A percentile compares a stretch with the other conserved stretches of the same genome.
Conservation (phyloP, 2,888 invertebrate genomes). For the Graphium colonna region DNA sequence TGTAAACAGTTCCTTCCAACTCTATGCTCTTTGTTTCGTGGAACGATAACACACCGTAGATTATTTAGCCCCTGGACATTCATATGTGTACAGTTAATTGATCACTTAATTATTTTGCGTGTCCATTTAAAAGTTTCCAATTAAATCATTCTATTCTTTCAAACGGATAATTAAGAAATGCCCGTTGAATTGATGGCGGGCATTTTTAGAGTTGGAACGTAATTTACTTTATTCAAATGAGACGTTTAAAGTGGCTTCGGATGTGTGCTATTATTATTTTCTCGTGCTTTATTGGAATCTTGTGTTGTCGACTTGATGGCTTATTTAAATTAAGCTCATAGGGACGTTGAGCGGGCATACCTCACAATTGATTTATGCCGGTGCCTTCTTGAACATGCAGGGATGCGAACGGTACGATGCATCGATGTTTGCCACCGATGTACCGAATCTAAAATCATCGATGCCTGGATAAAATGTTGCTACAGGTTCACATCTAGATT, state of each 20-base stretch:
- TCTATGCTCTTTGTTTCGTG: background rate
- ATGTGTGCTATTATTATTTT: slow-evolving; percentile 76
- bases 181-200: slow-evolving; percentile 68
- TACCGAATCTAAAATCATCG: too few species aligned
- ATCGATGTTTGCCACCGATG: too few species aligned
- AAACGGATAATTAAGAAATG: slow-evolving; percentile 75
- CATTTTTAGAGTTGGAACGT: slow-evolving; percentile 60
- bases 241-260: slow-evolving; percentile 65
- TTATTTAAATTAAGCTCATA: slow-evolving; percentile 68
- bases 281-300: slow-evolving; percentile 71
- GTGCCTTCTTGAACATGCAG: slow-evolving; percentile 50
- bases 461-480: too few species aligned
- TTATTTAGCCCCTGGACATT: slow-evolving; percentile 30
- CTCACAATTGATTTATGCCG: slow-evolving; percentile 64
- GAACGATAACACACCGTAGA: slow-evolving; percentile 3
- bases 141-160: slow-evolving; percentile 69
- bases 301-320: slow-evolving; percentile 63
- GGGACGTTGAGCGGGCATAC: slow-evolving; percentile 42
- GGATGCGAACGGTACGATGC: too few species aligned
- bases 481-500: too few species aligned
- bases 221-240: slow-evolving; percentile 77
- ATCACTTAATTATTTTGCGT: slow-evolving; percentile 77
- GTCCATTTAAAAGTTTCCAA: slow-evolving; percentile 67
- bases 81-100: slow-evolving; percentile 65
- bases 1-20: too few species aligned